Percentiles rank a stretch among this genome's conserved stretches.
phyloP scores from a whole-genome alignment of 2,888 invertebrate species.

The Nebria salina region DNA sequence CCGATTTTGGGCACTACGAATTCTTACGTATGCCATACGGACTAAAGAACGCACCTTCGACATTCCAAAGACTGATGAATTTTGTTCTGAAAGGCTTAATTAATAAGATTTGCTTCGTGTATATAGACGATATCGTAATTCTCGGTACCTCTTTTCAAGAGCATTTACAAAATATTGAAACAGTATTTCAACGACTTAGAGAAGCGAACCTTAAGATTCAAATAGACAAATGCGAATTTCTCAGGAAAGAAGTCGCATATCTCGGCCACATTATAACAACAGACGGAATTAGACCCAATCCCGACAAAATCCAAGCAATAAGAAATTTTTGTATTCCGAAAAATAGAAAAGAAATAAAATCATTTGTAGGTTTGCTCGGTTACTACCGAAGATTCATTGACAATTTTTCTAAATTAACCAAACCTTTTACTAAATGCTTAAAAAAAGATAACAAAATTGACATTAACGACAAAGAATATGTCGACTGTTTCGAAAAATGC shows the following conservation, averaged over 20 bases:
- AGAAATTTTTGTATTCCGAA: slow-evolving; percentile 8
- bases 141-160: too few species aligned
- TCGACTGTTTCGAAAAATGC: too few species aligned
- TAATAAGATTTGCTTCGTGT: too few species aligned
- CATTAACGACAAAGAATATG: too few species aligned
- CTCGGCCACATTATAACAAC: slow-evolving; percentile 34
- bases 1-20: slow-evolving; percentile 43
- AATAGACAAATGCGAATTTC: slow-evolving; percentile 50
- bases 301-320: slow-evolving; percentile 18
- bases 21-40: slow-evolving; percentile 48
- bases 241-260: slow-evolving; percentile 49
- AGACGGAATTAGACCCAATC: slow-evolving; percentile 3
- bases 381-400: slow-evolving; percentile 51
- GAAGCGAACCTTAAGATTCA: not conserved
- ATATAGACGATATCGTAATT: too few species aligned
- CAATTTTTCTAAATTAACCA: too few species aligned
- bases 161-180: too few species aligned
- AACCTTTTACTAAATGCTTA: too few species aligned
- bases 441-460: too few species aligned
- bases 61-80: slow-evolving; percentile 31
- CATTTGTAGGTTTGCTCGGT: slow-evolving; percentile 50
- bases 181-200: too few species aligned
- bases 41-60: slow-evolving; percentile 46
- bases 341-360: not conserved
- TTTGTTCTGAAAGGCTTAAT: too few species aligned